These are phyloP conservation scores for Emydocephalus ijimae DNA, from an alignment of 2,113 vertebrate genomes.

Conservation along the genomic window DNA sequence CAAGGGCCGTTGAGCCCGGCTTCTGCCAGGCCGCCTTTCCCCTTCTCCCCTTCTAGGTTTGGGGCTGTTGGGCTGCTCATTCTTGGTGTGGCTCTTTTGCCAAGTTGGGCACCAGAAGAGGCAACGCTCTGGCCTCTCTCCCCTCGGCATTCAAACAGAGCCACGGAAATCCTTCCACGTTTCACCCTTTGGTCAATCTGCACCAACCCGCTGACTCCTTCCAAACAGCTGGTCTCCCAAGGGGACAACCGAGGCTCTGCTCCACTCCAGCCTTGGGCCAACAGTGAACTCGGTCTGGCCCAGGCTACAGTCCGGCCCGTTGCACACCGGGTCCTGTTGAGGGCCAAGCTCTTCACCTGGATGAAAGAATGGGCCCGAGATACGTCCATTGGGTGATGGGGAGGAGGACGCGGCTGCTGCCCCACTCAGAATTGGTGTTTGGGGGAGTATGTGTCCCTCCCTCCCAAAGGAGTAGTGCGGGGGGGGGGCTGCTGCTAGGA, in stretches of 20 bases:
- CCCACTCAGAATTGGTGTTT: slow-evolving; percentile 19
- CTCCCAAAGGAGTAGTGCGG: neutral
- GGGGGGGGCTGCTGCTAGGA: neutral
- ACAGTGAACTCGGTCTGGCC: neutral
- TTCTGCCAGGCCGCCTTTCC: neutral
- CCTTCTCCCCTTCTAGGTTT: neutral
- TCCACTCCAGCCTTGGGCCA: neutral
- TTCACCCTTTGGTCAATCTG: neutral
- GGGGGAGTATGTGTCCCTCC: neutral
- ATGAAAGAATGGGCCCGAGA: slow-evolving; percentile 35
- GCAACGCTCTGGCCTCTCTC: neutral
- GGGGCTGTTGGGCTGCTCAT: neutral
- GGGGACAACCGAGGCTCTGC: too few relatives aligned
- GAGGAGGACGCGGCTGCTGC: neutral
- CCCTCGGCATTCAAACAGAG: neutral
- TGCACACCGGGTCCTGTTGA: neutral
- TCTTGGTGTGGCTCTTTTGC: neutral
- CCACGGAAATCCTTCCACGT: neutral
- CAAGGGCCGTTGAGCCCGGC: too few relatives aligned
- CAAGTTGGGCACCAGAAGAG: neutral
- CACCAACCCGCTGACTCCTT: neutral
- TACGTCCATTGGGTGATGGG: slow-evolving; percentile 35
- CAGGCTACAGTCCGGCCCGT: neutral
- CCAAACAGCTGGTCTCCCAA: neutral
- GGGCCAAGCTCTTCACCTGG: neutral